These are phyloP conservation scores for Melanocharis versteri DNA, from an alignment of 2,113 vertebrate species.

Conservation along the genomic window DNA sequence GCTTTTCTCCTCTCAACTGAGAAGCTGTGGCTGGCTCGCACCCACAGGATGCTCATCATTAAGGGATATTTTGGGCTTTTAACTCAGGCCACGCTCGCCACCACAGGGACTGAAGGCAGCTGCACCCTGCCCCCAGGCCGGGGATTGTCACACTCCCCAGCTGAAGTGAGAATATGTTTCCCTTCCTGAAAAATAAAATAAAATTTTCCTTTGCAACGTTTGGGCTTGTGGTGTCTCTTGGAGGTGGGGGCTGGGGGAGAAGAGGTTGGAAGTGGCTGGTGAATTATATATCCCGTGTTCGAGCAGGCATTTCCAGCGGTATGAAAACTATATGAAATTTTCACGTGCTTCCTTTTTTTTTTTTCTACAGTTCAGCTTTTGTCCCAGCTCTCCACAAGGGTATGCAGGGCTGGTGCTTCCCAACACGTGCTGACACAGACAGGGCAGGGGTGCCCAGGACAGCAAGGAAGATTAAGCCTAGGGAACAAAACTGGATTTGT, in stretches of 20 bases:
- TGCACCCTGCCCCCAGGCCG: background rate
- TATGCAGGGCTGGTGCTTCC: background rate
- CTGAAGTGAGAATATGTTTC: background rate
- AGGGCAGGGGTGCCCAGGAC: background rate
- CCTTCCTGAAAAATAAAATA: slow-evolving; percentile 22
- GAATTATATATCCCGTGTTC: background rate
- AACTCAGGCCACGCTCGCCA: background rate
- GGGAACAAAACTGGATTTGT: background rate
- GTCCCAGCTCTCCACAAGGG: background rate
- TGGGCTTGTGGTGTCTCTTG: background rate
- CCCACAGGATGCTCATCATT: background rate
- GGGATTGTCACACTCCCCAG: background rate
- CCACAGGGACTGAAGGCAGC: background rate
- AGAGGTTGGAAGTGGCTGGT: background rate
- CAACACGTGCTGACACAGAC: accelerated
- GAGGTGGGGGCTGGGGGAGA: background rate
- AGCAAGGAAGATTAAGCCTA: background rate
- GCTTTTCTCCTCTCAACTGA: background rate
- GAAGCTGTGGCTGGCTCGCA: background rate
- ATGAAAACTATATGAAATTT: background rate
- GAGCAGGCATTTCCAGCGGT: background rate
- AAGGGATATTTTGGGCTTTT: background rate
- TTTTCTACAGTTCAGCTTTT: background rate
- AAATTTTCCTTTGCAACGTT: background rate
- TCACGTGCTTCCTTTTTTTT: background rate